Conservation (phyloP, 2,888 invertebrate genomes). For the Folsomia manolachei region DNA sequence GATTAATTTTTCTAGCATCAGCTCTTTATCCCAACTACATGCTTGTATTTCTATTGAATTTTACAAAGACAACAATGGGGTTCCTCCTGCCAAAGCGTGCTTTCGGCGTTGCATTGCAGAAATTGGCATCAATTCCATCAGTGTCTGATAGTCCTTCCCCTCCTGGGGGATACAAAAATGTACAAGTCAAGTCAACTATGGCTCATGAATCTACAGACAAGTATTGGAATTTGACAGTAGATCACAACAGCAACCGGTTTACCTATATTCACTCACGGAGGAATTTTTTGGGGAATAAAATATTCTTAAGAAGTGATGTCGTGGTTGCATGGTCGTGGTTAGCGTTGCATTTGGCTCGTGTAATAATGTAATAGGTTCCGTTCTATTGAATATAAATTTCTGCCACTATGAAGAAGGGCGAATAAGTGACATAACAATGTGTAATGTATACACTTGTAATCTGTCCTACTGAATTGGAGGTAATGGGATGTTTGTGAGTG, state of each 20-base stretch:
- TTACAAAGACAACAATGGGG: not conserved
- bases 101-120: not conserved
- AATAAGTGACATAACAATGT: conserved; percentile 19
- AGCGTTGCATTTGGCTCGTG: not conserved
- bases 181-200: not conserved
- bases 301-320: not conserved
- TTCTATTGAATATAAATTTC: not conserved
- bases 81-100: too few species aligned
- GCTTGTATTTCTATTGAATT: too few species aligned
- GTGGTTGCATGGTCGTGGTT: not conserved
- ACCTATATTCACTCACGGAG: not conserved
- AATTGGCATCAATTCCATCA: not conserved
- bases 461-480: not conserved
- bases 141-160: not conserved
- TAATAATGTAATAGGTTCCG: not conserved
- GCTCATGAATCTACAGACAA: too few species aligned
- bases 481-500: too few species aligned
- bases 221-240: not conserved
- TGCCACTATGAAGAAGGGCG: not conserved
- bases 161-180: not conserved
- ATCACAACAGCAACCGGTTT: not conserved
- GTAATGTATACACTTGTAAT: not conserved
- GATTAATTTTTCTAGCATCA: conserved; percentile 1
- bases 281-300: not conserved
- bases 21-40: not conserved